Evolutionary conservation across 1,140 invertebrate species (phyloP).

Genomic region (Drosophila virilis): DNA sequence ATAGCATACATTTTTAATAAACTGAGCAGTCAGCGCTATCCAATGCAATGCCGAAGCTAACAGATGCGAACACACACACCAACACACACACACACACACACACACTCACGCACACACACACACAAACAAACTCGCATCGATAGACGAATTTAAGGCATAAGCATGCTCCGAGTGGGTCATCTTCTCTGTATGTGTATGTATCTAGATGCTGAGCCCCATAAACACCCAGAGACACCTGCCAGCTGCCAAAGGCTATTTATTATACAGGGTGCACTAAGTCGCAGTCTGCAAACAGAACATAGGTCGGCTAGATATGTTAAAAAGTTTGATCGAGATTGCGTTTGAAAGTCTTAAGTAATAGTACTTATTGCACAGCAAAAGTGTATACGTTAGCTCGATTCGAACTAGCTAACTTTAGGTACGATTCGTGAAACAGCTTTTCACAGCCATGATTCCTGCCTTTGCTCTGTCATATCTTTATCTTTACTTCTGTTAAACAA

Average conservation of each 20-base stretch:
- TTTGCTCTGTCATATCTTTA: too few relatives aligned
- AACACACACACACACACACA: conserved; percentile 21
- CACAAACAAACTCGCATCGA: conserved; percentile 28
- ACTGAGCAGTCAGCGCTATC: conserved; percentile 24
- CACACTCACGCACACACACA: conserved; percentile 25
- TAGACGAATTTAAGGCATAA: conserved; percentile 55
- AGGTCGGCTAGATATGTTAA: too few relatives aligned
- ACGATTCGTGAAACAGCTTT: too few relatives aligned
- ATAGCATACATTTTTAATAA: conserved; percentile 79
- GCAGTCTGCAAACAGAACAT: too few relatives aligned
- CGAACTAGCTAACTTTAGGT: too few relatives aligned
- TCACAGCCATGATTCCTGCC: too few relatives aligned
- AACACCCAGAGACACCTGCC: conserved; percentile 34
- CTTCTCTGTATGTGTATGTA: conserved; percentile 35
- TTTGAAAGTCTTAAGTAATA: too few relatives aligned
- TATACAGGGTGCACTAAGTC: conserved; percentile 23
- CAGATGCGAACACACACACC: conserved; percentile 22
- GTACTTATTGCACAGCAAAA: too few relatives aligned
- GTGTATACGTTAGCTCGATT: too few relatives aligned
- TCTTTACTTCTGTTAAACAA: too few relatives aligned
- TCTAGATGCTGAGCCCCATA: conserved; percentile 24
- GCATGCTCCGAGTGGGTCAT: conserved; percentile 35
- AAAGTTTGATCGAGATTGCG: too few relatives aligned
- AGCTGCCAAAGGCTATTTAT: not conserved
- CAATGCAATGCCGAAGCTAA: conserved; percentile 42